phyloP scores from a whole-genome alignment of 1,140 invertebrate species.

The Phortica variegata region DNA sequence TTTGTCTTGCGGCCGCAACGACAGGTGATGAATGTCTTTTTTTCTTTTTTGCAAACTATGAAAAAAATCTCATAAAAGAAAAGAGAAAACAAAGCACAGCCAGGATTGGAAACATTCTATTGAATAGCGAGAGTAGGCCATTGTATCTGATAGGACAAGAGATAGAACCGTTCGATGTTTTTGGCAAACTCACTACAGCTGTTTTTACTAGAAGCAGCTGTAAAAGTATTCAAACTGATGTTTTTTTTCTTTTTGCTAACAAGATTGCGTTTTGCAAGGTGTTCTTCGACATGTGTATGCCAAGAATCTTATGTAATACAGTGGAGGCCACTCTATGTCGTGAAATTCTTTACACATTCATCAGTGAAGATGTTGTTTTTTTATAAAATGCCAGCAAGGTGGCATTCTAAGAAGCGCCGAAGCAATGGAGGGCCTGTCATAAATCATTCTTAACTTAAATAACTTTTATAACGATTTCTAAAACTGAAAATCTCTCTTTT shows the following conservation, averaged over 20 bases:
- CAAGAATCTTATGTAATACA: no score
- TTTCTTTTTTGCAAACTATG: slow-evolving; percentile 26
- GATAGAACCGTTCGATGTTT: no score
- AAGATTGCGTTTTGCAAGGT: slow-evolving; percentile 52
- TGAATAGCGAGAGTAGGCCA: slow-evolving; percentile 2
- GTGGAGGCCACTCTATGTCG: no score
- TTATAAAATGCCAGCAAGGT: slow-evolving; percentile 24
- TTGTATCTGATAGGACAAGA: no score
- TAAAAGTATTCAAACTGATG: slow-evolving; percentile 12
- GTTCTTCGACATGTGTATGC: slow-evolving; percentile 31
- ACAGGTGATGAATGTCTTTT: slow-evolving; percentile 43
- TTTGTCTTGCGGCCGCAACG: slow-evolving; percentile 22
- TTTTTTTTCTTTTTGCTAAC: slow-evolving; percentile 8
- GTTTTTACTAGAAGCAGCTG: slow-evolving; percentile 14
- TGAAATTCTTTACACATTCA: no score
- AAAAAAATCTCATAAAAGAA: slow-evolving; percentile 12
- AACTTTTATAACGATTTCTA: no score
- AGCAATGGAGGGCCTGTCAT: slow-evolving; percentile 32
- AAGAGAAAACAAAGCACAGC: slow-evolving; percentile 34
- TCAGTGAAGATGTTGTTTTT: no score
- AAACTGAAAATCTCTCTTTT: no score
- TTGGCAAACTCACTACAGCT: slow-evolving; percentile 34
- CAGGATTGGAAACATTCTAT: slow-evolving; percentile 23
- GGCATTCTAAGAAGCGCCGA: slow-evolving; percentile 19
- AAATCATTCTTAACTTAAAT: slow-evolving; percentile 37